Evolutionary conservation across 2,888 invertebrate species (phyloP).

Genomic region (Clistopyga incitator): DNA sequence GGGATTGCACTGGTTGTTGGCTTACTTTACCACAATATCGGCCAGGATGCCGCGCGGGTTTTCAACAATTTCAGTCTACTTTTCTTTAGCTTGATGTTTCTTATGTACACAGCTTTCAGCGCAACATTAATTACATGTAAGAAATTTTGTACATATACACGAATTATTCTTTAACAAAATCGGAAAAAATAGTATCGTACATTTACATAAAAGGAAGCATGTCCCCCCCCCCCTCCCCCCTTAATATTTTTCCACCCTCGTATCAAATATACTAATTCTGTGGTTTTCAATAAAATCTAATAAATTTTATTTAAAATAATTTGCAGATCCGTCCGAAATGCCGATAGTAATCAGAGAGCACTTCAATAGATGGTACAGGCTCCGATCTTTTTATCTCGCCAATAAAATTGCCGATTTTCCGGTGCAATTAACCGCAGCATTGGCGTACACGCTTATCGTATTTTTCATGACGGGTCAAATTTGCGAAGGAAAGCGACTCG

Average conservation of each 20-base stretch:
- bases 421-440: conserved; percentile 89
- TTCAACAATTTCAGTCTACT: conserved; percentile 95
- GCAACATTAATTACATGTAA: conserved; percentile 95
- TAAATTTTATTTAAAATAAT: conserved; percentile 49
- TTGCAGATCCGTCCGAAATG: conserved; percentile 93
- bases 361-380: conserved; percentile 95
- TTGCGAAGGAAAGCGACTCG: conserved; percentile 89
- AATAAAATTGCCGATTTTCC: conserved; percentile 93
- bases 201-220: too few relatives aligned
- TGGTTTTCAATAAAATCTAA: background rate
- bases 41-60: conserved; percentile 93
- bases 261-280: background rate
- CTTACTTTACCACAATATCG: conserved; percentile 92
- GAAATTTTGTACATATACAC: conserved; percentile 77
- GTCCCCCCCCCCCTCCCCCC: too few relatives aligned
- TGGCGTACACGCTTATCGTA: conserved; percentile 91
- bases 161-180: background rate
- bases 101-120: conserved; percentile 97
- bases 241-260: too few relatives aligned
- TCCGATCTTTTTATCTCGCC: conserved; percentile 92
- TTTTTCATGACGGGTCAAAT: conserved; percentile 96
- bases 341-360: conserved; percentile 93
- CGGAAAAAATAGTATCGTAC: too few relatives aligned
- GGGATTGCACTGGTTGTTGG: conserved; percentile 93
- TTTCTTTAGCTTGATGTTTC: conserved; percentile 96